Evolutionary conservation across 2,113 vertebrate species (phyloP).

Genomic region (Anas platyrhynchos): DNA sequence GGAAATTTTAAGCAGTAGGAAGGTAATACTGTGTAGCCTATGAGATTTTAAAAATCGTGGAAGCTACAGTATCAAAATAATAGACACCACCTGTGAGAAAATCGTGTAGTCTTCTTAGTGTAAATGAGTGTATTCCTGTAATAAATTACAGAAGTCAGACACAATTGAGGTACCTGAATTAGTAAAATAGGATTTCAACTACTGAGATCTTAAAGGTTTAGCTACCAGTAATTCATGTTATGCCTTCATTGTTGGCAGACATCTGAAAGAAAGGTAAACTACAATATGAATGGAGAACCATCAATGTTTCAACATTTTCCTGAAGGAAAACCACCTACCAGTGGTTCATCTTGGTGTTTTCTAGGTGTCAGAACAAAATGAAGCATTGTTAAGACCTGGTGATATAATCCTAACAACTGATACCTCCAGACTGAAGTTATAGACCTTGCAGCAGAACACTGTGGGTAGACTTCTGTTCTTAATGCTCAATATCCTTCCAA

Average conservation of each 20-base stretch:
- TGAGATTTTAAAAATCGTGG: neutral
- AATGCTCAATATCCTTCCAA: neutral
- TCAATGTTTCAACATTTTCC: neutral
- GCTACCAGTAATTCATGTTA: neutral
- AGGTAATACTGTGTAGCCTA: neutral
- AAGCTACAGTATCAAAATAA: neutral
- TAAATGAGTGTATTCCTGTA: neutral
- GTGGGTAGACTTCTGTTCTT: neutral
- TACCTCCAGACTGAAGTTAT: neutral
- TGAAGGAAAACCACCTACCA: neutral
- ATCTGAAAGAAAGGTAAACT: neutral
- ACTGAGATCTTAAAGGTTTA: neutral
- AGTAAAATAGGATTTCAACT: neutral
- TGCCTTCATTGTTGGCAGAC: neutral
- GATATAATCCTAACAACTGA: neutral
- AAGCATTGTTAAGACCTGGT: neutral
- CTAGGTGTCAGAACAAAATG: neutral
- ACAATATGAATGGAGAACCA: neutral
- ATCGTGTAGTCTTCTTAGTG: accelerated
- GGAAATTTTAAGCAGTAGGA: neutral
- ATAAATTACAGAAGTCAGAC: neutral
- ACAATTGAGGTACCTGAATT: neutral
- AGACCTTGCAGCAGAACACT: neutral
- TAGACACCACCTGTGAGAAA: neutral
- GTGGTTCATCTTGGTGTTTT: neutral